Conservation (phyloP, 2,888 invertebrate genomes). For the Euproctis similis region DNA sequence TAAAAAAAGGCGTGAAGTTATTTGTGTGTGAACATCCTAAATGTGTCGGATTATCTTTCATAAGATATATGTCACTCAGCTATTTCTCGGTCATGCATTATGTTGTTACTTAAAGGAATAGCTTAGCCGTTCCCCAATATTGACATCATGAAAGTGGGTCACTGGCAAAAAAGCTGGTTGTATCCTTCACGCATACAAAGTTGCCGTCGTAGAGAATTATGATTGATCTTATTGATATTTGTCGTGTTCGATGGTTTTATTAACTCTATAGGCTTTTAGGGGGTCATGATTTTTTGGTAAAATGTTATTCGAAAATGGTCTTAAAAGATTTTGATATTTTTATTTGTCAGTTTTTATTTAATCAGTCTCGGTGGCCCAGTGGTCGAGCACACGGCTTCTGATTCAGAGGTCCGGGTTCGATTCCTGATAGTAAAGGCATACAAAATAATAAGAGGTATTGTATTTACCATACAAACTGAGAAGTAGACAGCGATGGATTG, state of each 20-base stretch:
- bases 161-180: constrained; percentile 35
- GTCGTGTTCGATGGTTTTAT: constrained; percentile 22
- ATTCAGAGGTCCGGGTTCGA: no score
- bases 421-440: no score
- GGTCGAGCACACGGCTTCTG: no score
- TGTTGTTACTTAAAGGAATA: constrained; percentile 33
- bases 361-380: no score
- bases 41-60: constrained; percentile 1
- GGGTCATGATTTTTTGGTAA: no score
- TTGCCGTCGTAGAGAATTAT: constrained; percentile 28
- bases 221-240: constrained; percentile 21
- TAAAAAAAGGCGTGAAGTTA: no score
- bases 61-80: constrained; percentile 17
- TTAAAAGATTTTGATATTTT: no score
- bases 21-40: background rate
- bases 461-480: constrained; percentile 65
- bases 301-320: no score
- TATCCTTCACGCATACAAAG: constrained; percentile 38
- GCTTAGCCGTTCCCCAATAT: constrained; percentile 28
- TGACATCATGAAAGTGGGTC: constrained; percentile 32
- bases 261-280: no score
- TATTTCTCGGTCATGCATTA: constrained; percentile 21
- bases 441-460: no score
- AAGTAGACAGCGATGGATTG: constrained; percentile 60
- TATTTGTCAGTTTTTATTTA: no score